Evolutionary conservation across 2,797 vertebrate species (phyloP), one percentile per base, ranked within the genome.

Genomic region (Avahi laniger): DNA sequence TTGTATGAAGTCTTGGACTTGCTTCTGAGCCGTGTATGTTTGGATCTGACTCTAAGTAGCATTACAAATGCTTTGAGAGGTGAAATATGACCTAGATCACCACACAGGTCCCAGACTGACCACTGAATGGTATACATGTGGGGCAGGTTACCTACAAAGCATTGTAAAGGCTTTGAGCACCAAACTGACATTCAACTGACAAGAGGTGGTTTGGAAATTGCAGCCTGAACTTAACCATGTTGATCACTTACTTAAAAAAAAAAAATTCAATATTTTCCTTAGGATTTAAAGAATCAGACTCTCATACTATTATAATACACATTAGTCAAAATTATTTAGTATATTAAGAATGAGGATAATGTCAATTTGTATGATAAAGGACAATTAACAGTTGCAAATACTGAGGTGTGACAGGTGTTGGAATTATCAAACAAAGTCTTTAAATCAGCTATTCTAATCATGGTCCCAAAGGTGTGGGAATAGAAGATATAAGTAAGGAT

Each of bases 401-500:
- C 11, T 54, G 43, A 78, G 4, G 8, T 54, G 48, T 48, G 35
- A 76, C 11, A 7, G 50, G 73, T 50, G 4, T 38, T 94, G 61
- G 41, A 79, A 35, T 96, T 90, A 85, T 81, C 46, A 67, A 63
- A 89, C 46, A 67, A 70, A 86, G 54, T 76, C 52, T 61, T 92
- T 79, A 78, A 90, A 72, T 91, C 57, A 93, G 26, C 12, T 54
- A 0, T 70, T 84, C 41, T 30, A 90, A 83, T 92, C 10, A 82
- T 78, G 30, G 35, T 35, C n/a, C 63, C 50, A 87, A 52, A 79
- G 72, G 5, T 86, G 11, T 75, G 22, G 26, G 78, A 59, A 35
- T 72, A 81, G 70, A 88, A 15, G 41, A 65, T 84, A 28, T 30
- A 57, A 33, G 30, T 93, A 14, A 7, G 24, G 33, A 61, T 73